Evolutionary conservation across 2,888 invertebrate species (phyloP).

Genomic region (Campoplex nolae): DNA sequence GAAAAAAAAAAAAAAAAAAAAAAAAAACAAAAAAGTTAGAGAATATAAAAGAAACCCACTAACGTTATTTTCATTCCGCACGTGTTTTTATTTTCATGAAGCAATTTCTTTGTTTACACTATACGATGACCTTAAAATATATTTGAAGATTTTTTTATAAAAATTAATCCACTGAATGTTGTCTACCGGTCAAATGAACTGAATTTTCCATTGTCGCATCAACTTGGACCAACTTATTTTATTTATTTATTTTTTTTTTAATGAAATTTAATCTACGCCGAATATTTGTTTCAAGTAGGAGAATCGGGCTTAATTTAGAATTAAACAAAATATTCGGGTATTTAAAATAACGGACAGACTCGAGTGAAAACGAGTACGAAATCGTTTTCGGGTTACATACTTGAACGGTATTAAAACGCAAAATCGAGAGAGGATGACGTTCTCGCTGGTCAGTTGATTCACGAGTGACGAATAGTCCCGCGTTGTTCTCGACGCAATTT

Average conservation of each 20-base stretch:
- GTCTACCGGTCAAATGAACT: neutral
- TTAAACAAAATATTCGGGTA: neutral
- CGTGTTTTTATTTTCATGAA: neutral
- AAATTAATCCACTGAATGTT: neutral
- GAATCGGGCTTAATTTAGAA: neutral
- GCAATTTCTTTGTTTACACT: neutral
- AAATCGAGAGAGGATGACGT: neutral
- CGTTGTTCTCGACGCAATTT: conserved; percentile 57
- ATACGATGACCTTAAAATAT: neutral
- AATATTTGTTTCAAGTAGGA: neutral
- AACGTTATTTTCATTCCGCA: neutral
- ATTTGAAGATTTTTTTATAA: neutral
- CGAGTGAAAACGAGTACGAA: neutral
- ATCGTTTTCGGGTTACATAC: neutral
- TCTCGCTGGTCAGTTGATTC: conserved; percentile 21
- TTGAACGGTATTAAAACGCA: conserved; percentile 2
- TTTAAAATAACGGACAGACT: neutral
- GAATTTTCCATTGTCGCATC: neutral
- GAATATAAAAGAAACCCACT: neutral
- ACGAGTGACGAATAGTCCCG: conserved; percentile 30
- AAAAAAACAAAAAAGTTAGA: no score
- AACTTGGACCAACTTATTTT: neutral
- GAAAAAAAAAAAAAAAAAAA: no score
- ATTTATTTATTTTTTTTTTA: neutral
- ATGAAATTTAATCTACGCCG: neutral